Percentiles rank a stretch among this genome's conserved stretches.
These are phyloP conservation scores for Battus philenor DNA, from an alignment of 1,140 invertebrate species.

Conservation along the genomic window DNA sequence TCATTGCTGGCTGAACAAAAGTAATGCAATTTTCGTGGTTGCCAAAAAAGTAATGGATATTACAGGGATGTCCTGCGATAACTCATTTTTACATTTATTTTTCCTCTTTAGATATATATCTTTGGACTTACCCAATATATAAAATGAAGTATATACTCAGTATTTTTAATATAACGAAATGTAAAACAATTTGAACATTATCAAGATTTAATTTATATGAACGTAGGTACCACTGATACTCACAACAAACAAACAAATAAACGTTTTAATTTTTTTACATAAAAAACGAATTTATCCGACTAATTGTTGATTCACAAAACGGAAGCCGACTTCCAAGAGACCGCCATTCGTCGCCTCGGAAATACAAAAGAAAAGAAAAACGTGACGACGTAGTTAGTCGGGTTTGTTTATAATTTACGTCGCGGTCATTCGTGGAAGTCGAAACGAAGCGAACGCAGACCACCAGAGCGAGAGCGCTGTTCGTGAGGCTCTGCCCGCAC, in stretches of 20 bases:
- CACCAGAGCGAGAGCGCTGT: not conserved
- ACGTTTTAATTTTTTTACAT: too few species aligned
- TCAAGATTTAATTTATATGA: too few species aligned
- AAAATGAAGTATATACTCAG: too few species aligned
- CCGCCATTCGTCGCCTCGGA: not conserved
- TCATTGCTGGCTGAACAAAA: constrained; percentile 10
- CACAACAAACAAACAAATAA: too few species aligned
- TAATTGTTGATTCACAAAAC: too few species aligned
- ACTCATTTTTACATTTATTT: too few species aligned
- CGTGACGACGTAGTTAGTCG: constrained; percentile 2
- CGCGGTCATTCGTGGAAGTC: constrained; percentile 11
- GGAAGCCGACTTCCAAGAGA: not conserved
- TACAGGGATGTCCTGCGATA: not conserved
- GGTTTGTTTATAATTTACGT: constrained; percentile 14
- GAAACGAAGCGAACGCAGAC: constrained; percentile 8
- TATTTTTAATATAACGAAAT: too few species aligned
- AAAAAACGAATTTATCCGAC: too few species aligned
- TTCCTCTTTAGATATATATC: too few species aligned
- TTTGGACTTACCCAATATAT: too few species aligned
- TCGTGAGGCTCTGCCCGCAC: constrained; percentile 8
- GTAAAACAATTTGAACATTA: too few species aligned
- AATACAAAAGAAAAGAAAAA: constrained; percentile 8
- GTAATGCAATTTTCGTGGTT: constrained; percentile 4
- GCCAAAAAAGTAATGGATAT: constrained; percentile 5
- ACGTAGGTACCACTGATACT: too few species aligned